Evolutionary conservation across 2,888 invertebrate species (phyloP).

Genomic region (Cheilosia vulpina): DNA sequence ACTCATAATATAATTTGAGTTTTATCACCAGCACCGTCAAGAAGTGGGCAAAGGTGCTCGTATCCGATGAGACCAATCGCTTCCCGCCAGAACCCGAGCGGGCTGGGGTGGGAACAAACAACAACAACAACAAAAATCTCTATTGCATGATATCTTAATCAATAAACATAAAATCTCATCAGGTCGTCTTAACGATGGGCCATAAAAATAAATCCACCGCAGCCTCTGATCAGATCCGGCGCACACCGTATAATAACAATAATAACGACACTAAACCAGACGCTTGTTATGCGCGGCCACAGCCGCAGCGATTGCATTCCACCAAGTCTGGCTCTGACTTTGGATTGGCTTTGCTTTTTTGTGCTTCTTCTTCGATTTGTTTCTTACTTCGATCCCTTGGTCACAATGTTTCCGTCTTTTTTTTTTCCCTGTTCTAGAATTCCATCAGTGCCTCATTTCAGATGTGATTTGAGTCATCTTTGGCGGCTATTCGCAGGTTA

Average conservation of each 20-base stretch:
- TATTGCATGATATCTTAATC: conserved; percentile 75
- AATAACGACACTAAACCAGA: conserved; percentile 75
- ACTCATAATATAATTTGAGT: conserved; percentile 64
- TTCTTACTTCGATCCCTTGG: conserved; percentile 52
- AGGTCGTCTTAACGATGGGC: conserved; percentile 75
- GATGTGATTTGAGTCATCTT: conserved; percentile 59
- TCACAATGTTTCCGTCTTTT: not conserved
- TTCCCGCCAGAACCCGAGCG: conserved; percentile 21
- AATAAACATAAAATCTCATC: conserved; percentile 76
- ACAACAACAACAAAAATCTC: conserved; percentile 31
- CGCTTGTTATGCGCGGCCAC: conserved; percentile 71
- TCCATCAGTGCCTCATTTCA: conserved; percentile 19
- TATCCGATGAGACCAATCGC: conserved; percentile 21
- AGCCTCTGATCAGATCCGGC: conserved; percentile 72
- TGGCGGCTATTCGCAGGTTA: conserved; percentile 39
- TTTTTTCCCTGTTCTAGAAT: conserved; percentile 19
- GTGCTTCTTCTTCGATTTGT: conserved; percentile 51
- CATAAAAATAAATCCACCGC: conserved; percentile 75
- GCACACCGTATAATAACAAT: conserved; percentile 73
- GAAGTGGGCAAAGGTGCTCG: not conserved
- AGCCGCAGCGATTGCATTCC: conserved; percentile 40
- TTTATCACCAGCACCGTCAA: conserved; percentile 58
- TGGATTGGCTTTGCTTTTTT: conserved; percentile 35
- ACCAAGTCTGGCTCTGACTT: conserved; percentile 53
- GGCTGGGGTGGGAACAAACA: conserved; percentile 12